phyloP scores from a whole-genome alignment of 2,113 vertebrate species.

The Monarcha castaneiventris region DNA sequence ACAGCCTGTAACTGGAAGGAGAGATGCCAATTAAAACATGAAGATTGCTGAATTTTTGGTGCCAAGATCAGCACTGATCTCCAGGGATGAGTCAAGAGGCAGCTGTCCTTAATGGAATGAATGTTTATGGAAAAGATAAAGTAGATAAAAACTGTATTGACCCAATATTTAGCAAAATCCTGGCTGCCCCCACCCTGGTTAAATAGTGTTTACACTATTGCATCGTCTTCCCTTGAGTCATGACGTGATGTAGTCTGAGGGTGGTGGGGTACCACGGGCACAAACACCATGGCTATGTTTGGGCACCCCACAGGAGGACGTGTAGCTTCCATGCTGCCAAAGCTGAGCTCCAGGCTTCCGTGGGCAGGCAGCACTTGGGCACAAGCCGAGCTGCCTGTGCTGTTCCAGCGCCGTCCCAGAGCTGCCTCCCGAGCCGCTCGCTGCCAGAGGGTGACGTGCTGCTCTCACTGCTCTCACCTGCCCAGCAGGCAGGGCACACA shows the following conservation, averaged over 20 bases:
- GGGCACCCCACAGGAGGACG: not conserved
- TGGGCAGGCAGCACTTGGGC: not conserved
- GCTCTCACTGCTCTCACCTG: not conserved
- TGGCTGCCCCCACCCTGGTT: not conserved
- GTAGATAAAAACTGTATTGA: conserved; percentile 2
- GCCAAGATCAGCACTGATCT: conserved; percentile 11
- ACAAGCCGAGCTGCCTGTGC: not conserved
- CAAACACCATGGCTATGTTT: not conserved
- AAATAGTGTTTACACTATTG: not conserved
- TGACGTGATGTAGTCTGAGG: not conserved
- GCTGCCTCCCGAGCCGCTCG: fast-evolving
- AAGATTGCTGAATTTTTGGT: not conserved
- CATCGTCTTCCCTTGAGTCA: not conserved
- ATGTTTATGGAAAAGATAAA: conserved; percentile 13
- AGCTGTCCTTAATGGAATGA: not conserved
- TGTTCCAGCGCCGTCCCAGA: not conserved
- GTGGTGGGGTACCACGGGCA: not conserved
- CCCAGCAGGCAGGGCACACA: not conserved
- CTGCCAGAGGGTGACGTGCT: not conserved
- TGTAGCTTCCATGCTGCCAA: not conserved
- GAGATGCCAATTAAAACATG: conserved; percentile 9
- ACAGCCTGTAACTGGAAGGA: not conserved
- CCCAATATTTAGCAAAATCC: conserved; percentile 18
- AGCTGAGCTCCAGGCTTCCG: not conserved
- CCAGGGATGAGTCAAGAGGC: not conserved